Evolutionary conservation across 2,113 vertebrate genomes (phyloP).

Genomic region (Anseranas semipalmata): DNA sequence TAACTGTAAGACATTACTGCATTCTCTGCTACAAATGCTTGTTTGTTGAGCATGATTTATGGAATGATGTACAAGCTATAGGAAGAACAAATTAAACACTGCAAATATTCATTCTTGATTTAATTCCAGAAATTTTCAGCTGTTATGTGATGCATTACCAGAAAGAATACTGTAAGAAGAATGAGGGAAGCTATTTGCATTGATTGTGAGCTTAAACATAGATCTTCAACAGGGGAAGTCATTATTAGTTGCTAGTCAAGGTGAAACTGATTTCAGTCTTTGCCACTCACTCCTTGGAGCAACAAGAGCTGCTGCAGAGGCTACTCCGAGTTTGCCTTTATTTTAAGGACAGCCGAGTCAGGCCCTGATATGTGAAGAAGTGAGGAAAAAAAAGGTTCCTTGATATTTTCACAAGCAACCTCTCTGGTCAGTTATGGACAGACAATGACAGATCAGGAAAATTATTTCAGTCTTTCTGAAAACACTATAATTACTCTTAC

Average conservation of each 20-base stretch:
- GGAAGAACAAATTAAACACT: background rate
- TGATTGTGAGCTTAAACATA: background rate
- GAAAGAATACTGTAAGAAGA: background rate
- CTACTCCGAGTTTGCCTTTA: background rate
- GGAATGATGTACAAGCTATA: background rate
- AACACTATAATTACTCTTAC: background rate
- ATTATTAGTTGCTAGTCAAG: background rate
- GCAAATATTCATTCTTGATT: background rate
- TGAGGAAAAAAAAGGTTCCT: background rate
- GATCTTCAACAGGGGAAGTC: background rate
- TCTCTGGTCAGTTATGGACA: background rate
- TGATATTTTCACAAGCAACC: background rate
- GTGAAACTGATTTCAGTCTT: background rate
- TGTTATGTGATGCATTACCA: background rate
- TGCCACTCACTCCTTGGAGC: background rate
- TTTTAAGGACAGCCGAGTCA: background rate
- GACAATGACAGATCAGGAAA: background rate
- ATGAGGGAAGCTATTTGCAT: background rate
- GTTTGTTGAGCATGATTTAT: background rate
- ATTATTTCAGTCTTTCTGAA: background rate
- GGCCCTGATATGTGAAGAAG: background rate
- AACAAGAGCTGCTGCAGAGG: background rate
- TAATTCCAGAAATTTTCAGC: background rate
- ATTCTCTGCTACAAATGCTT: background rate
- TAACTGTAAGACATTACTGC: background rate